Evolutionary conservation across 2,797 vertebrate genomes (phyloP).

Genomic region (Octomys mimax): DNA sequence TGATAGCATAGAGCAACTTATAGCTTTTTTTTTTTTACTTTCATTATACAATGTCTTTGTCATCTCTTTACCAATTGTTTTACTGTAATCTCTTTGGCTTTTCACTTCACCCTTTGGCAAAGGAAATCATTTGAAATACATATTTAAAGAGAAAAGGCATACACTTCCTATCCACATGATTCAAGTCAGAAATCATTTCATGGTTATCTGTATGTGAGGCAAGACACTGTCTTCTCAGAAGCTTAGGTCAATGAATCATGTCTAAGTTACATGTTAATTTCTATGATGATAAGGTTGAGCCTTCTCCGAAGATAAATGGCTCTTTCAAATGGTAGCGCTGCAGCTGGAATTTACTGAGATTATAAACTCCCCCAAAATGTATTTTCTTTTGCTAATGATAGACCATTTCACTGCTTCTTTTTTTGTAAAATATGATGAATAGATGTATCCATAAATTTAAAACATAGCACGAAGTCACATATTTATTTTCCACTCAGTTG

Average conservation of each 20-base stretch:
- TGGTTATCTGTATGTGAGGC: slow-evolving; percentile 62
- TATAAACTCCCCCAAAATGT: slow-evolving; percentile 71
- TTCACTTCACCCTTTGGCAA: slow-evolving; percentile 34
- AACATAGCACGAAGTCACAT: neutral
- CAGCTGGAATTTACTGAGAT: slow-evolving; percentile 52
- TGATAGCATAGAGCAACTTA: neutral
- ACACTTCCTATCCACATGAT: slow-evolving; percentile 38
- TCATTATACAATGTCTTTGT: neutral
- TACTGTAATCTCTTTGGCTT: neutral
- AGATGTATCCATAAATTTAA: slow-evolving; percentile 43
- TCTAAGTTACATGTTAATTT: slow-evolving; percentile 65
- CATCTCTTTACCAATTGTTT: neutral
- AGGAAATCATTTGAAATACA: slow-evolving; percentile 61
- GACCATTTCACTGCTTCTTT: neutral
- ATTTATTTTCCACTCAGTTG: slow-evolving; percentile 22
- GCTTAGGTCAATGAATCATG: slow-evolving; percentile 64
- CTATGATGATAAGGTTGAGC: slow-evolving; percentile 70
- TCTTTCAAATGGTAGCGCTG: slow-evolving; percentile 72
- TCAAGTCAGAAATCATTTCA: slow-evolving; percentile 71
- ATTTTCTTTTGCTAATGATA: slow-evolving; percentile 71
- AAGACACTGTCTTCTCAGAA: slow-evolving; percentile 71
- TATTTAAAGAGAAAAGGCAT: slow-evolving; percentile 68
- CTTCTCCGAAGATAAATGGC: slow-evolving; percentile 67
- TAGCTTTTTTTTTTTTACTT: neutral
- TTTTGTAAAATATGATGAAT: slow-evolving; percentile 21